Percentiles rank a stretch among this genome's conserved stretches.
phyloP scores from a whole-genome alignment of 1,140 invertebrate species.

The Drosophila melanica region DNA sequence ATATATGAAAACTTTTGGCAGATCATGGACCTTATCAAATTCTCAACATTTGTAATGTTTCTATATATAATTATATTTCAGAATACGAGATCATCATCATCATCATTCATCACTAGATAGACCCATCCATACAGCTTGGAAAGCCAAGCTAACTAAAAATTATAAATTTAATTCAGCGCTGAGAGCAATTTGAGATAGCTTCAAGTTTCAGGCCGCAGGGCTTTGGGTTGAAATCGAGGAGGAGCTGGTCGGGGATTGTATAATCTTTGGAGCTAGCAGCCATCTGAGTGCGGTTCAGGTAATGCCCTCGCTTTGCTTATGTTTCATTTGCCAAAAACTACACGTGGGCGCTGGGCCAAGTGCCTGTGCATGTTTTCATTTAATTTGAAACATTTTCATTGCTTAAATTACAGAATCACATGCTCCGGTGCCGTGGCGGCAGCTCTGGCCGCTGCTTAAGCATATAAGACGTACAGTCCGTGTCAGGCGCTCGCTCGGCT shows the following conservation, averaged over 20 bases:
- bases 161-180: slow-evolving; percentile 21
- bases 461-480: slow-evolving; percentile 10
- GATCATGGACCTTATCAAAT: too few relatives aligned
- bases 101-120: too few relatives aligned
- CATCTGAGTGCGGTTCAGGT: slow-evolving; percentile 23
- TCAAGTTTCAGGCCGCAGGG: not conserved
- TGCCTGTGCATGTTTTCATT: slow-evolving; percentile 68
- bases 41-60: too few relatives aligned
- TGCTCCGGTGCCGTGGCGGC: not conserved
- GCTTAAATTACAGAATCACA: slow-evolving; percentile 69
- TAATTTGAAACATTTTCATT: slow-evolving; percentile 82
- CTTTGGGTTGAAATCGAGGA: not conserved
- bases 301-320: slow-evolving; percentile 58
- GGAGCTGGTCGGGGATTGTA: not conserved
- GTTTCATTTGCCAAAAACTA: slow-evolving; percentile 78
- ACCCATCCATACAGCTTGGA: not conserved
- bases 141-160: slow-evolving; percentile 1
- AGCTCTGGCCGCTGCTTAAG: not conserved
- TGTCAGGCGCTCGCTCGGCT: slow-evolving; percentile 19
- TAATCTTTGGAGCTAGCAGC: slow-evolving; percentile 21
- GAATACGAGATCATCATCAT: too few relatives aligned
- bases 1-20: too few relatives aligned
- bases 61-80: too few relatives aligned
- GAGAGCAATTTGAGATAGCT: slow-evolving; percentile 2
- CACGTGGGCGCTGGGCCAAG: slow-evolving; percentile 30